Percentiles rank a stretch among this genome's conserved stretches.
These are phyloP conservation scores for Thunnus maccoyii DNA, from an alignment of 2,113 vertebrate species.

Conservation along the genomic window DNA sequence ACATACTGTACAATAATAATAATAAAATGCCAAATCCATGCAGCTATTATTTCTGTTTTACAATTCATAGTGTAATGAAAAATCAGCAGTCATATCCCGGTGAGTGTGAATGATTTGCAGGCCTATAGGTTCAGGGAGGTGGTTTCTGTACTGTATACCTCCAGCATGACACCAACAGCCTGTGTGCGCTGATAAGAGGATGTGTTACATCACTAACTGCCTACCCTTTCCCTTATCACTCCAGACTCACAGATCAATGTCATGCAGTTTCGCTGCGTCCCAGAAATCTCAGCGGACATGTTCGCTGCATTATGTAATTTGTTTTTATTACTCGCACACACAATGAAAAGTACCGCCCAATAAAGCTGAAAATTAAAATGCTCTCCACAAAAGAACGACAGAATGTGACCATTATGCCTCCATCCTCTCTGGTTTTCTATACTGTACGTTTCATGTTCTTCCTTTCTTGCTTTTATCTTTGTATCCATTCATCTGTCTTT, in stretches of 20 bases:
- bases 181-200: slow-evolving; percentile 42
- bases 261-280: slow-evolving; percentile 32
- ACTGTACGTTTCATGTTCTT: slow-evolving; percentile 3
- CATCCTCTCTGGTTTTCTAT: slow-evolving; percentile 11
- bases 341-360: slow-evolving; percentile 21
- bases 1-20: neutral
- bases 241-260: slow-evolving; percentile 45
- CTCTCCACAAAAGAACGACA: neutral
- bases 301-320: slow-evolving; percentile 49
- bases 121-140: slow-evolving; percentile 15
- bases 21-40: neutral
- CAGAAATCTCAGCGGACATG: slow-evolving; percentile 44
- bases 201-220: slow-evolving; percentile 54
- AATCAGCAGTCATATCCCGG: neutral
- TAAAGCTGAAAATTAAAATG: slow-evolving; percentile 46
- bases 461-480: neutral
- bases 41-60: slow-evolving; percentile 4
- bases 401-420: neutral
- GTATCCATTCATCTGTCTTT: neutral
- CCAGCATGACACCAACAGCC: slow-evolving; percentile 37
- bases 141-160: neutral
- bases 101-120: slow-evolving; percentile 18
- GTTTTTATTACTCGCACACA: slow-evolving; percentile 42
- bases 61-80: slow-evolving; percentile 10
- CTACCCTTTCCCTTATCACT: slow-evolving; percentile 39